phyloP scores from a whole-genome alignment of 2,797 vertebrate species.

The Falco berigora region DNA sequence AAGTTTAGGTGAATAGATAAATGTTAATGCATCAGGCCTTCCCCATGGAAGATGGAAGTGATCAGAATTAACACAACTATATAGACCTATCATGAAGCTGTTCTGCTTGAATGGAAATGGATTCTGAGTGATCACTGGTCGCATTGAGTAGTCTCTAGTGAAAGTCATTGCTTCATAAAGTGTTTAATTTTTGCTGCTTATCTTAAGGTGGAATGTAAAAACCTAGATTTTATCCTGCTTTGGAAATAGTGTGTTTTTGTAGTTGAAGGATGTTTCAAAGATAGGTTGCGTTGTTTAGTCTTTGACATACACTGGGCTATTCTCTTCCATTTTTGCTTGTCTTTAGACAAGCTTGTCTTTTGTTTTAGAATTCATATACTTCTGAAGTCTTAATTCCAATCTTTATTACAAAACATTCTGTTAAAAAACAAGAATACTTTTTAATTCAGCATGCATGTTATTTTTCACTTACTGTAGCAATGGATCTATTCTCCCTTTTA shows the following conservation, averaged over 20 bases:
- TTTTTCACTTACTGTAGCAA: constrained; percentile 25
- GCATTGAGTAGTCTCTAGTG: not conserved
- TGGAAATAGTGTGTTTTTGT: not conserved
- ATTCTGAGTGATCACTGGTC: not conserved
- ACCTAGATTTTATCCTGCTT: not conserved
- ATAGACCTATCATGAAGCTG: not conserved
- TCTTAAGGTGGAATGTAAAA: not conserved
- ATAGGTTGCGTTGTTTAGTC: not conserved
- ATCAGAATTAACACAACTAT: not conserved
- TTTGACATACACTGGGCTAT: not conserved
- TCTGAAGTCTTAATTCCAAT: not conserved
- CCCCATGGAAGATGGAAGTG: not conserved
- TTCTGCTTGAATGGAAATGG: not conserved
- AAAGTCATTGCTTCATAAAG: not conserved
- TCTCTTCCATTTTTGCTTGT: not conserved
- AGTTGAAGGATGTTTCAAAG: not conserved
- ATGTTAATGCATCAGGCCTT: not conserved
- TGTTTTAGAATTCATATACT: not conserved
- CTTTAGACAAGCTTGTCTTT: not conserved
- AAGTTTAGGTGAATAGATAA: not conserved
- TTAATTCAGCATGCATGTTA: not conserved
- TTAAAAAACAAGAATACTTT: not conserved
- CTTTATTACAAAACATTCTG: not conserved
- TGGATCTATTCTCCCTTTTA: constrained; percentile 3
- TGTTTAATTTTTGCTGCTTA: not conserved